Percentiles rank a stretch among this genome's conserved stretches.
phyloP scores from a whole-genome alignment of 2,888 invertebrate species.

The Tipula lateralis region DNA sequence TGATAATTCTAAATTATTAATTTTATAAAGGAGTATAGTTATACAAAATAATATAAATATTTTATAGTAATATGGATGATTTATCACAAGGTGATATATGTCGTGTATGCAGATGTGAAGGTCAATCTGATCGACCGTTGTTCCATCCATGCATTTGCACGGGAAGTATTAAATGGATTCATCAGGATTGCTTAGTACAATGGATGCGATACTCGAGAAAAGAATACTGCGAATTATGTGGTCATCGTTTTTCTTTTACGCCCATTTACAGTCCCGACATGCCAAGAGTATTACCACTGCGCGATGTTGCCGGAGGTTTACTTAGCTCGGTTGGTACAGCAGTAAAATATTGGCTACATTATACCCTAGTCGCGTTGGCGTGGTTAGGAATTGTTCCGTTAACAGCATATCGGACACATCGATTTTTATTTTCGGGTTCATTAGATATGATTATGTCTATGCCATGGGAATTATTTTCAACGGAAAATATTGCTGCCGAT shows the following conservation, averaged over 20 bases:
- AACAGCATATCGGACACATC: constrained; percentile 92
- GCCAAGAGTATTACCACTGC: constrained; percentile 93
- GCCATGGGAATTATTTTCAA: constrained; percentile 87
- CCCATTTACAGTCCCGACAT: constrained; percentile 99
- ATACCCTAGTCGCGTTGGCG: constrained; percentile 91
- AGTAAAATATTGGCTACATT: constrained; percentile 95
- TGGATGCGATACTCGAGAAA: constrained; percentile 99
- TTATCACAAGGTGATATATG: constrained; percentile 76
- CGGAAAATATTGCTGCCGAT: constrained; percentile 88
- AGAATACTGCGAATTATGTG: constrained; percentile 97
- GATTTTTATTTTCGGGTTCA: constrained; percentile 86
- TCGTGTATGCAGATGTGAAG: constrained; percentile 95
- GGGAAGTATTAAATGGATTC: constrained; percentile 98
- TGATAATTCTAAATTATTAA: neutral
- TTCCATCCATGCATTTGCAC: constrained; percentile 99
- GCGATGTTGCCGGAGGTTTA: constrained; percentile 87
- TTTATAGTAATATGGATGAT: constrained; percentile 44
- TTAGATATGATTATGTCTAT: constrained; percentile 79
- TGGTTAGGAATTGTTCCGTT: constrained; percentile 97
- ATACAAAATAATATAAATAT: neutral
- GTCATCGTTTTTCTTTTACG: constrained; percentile 95
- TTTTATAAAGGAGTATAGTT: neutral
- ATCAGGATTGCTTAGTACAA: constrained; percentile 96
- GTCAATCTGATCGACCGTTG: constrained; percentile 81
- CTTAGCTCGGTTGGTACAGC: constrained; percentile 85